Evolutionary conservation across 2,797 vertebrate species (phyloP), one percentile per base, ranked within the genome.

Genomic region (Leptodactylus fallax): DNA sequence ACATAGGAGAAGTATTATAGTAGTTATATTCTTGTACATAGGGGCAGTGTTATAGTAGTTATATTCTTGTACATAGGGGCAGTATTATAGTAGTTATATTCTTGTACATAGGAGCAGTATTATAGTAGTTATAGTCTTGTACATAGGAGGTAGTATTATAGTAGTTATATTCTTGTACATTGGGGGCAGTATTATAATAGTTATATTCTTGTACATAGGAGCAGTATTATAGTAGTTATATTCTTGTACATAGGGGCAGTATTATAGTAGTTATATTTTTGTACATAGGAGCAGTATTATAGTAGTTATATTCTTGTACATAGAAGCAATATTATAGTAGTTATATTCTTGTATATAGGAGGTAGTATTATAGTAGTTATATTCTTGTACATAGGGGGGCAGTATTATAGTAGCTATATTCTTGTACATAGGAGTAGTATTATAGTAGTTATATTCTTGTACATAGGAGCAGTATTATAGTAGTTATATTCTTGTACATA

Each of bases 61-160:
- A 69, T 69, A 69, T 69, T 69, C 25, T 69, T 69, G 67, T 69
- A 69, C 8, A 27, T 69, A 69, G 67, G 14, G 3, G 27, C 27
- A 69, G 67, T 69, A 69, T 69, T 69, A 69, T 69, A 36, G 67
- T 69, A 69, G 25, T 69, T 69, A 69, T 69, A 69, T 69, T 69
- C 67, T 69, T 69, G 67, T 69, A 69, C 3, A 69, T 67, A 69
- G 67, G 6, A 36, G 36, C 36, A 36, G 36, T 36, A 36, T 36
- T 36, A 36, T 36, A 36, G 36, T 36, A 36, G 36, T 36, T 36
- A 36, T 36, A 36, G 1, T 36, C 36, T 36, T 36, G 36, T 36
- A 36, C 36, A 36, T 36, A 36, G 36, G 36, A 36, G n/a, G 36
- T 4, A 36, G 36, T 36, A 36, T 36, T 36, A 36, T 36, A 36